phyloP scores from a whole-genome alignment of 1,140 invertebrate species.

The Eriocheir sinensis region DNA sequence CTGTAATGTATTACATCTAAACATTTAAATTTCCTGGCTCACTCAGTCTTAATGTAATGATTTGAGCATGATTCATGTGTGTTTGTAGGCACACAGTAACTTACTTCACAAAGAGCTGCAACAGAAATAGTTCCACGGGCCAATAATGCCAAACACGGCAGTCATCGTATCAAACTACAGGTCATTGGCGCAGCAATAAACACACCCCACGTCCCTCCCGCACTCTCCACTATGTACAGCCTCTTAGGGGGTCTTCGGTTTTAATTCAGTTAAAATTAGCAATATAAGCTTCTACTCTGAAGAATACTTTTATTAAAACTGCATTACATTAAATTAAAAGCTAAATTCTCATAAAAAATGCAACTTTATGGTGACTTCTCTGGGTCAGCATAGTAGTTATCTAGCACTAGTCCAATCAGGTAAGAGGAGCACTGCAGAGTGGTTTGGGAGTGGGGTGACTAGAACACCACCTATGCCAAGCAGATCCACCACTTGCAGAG shows the following conservation, averaged over 20 bases:
- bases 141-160: conserved; percentile 73
- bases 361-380: background rate
- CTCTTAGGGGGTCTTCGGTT: conserved; percentile 10
- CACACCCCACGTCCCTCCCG: conserved; percentile 62
- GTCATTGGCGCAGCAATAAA: conserved; percentile 73
- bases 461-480: conserved; percentile 69
- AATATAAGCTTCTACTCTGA: conserved; percentile 3
- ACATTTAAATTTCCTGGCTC: conserved; percentile 77
- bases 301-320: conserved; percentile 9
- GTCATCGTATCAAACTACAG: conserved; percentile 72
- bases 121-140: conserved; percentile 76
- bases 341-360: conserved; percentile 12
- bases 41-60: conserved; percentile 78
- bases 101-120: conserved; percentile 78
- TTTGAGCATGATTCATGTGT: conserved; percentile 79
- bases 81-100: conserved; percentile 78
- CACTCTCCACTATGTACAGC: conserved; percentile 34
- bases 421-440: conserved; percentile 32
- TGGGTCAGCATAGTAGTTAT: background rate
- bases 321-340: background rate
- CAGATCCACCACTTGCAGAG: conserved; percentile 65
- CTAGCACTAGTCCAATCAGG: background rate
- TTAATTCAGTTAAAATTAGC: background rate
- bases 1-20: conserved; percentile 78
- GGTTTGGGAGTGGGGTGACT: conserved; percentile 65